phyloP scores from a whole-genome alignment of 2,888 invertebrate genomes.

The Galeopsomyia nigrocyanea region DNA sequence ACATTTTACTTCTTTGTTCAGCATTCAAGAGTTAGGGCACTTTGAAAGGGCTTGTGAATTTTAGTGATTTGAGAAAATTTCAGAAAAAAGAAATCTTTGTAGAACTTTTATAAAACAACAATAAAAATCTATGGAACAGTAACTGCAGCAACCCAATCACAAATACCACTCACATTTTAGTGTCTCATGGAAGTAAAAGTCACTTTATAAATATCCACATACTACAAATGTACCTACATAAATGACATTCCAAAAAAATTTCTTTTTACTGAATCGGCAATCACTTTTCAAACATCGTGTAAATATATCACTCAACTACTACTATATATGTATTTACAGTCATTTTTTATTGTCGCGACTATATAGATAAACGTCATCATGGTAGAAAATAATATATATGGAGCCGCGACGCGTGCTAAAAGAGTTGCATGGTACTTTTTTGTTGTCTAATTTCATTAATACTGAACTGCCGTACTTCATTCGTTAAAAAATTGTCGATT shows the following conservation, averaged over 20 bases:
- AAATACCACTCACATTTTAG: slow-evolving; percentile 24
- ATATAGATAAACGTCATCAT: slow-evolving; percentile 22
- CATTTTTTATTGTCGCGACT: slow-evolving; percentile 47
- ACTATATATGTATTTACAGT: slow-evolving; percentile 40
- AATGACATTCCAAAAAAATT: slow-evolving; percentile 21
- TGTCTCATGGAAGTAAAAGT: slow-evolving; percentile 20
- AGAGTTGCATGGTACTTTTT: not conserved
- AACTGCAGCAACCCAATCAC: not conserved
- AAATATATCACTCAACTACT: slow-evolving; percentile 27
- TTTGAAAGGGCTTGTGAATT: slow-evolving; percentile 55
- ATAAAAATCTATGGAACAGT: slow-evolving; percentile 9
- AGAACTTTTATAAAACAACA: slow-evolving; percentile 8
- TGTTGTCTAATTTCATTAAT: too few species aligned
- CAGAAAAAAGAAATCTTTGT: slow-evolving; percentile 27
- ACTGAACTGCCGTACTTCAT: not conserved
- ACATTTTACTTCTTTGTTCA: slow-evolving; percentile 56
- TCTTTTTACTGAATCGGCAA: slow-evolving; percentile 13
- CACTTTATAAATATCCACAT: slow-evolving; percentile 4
- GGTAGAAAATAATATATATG: slow-evolving; percentile 34
- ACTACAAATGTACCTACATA: not conserved
- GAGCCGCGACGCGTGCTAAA: slow-evolving; percentile 33
- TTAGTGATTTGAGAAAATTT: slow-evolving; percentile 24
- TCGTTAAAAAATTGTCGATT: slow-evolving; percentile 19
- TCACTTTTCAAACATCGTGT: slow-evolving; percentile 29
- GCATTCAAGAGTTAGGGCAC: slow-evolving; percentile 65